A percentile compares a stretch with the other conserved stretches of the same genome.
Evolutionary conservation across 1,140 invertebrate genomes (phyloP).

Genomic region (Trissolcus basalis): DNA sequence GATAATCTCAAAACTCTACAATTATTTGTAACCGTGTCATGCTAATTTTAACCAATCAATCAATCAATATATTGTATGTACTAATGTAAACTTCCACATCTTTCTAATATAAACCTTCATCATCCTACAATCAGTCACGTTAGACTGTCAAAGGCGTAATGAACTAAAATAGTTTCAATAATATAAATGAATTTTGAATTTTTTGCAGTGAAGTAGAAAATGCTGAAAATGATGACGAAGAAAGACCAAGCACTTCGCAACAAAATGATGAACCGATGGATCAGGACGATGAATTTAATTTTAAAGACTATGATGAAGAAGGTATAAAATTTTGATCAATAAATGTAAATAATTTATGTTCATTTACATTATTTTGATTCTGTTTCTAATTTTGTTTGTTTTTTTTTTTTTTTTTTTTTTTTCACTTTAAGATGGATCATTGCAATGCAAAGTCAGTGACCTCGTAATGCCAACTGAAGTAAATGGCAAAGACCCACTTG

Average conservation of each 20-base stretch:
- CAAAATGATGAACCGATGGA: slow-evolving; percentile 30
- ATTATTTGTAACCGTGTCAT: slow-evolving; percentile 50
- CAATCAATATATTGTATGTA: no score
- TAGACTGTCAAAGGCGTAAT: no score
- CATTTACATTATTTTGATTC: slow-evolving; percentile 17
- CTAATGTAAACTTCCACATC: no score
- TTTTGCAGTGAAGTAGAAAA: slow-evolving; percentile 56
- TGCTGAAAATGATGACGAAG: neutral
- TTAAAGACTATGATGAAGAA: slow-evolving; percentile 85
- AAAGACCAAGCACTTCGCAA: slow-evolving; percentile 7
- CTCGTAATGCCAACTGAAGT: slow-evolving; percentile 75
- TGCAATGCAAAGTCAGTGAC: slow-evolving; percentile 72
- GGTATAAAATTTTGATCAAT: slow-evolving; percentile 62
- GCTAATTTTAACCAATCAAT: neutral
- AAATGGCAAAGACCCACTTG: slow-evolving; percentile 78
- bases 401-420: no score
- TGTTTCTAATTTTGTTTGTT: no score
- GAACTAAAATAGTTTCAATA: no score
- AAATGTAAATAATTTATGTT: slow-evolving; percentile 55
- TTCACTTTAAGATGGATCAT: slow-evolving; percentile 65
- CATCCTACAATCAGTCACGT: no score
- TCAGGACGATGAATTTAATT: slow-evolving; percentile 83
- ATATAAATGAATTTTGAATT: no score
- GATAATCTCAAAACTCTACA: no score
- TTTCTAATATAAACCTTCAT: no score